Conservation (phyloP, 2,113 vertebrate genomes). For the Neotragus pygmaeus region DNA sequence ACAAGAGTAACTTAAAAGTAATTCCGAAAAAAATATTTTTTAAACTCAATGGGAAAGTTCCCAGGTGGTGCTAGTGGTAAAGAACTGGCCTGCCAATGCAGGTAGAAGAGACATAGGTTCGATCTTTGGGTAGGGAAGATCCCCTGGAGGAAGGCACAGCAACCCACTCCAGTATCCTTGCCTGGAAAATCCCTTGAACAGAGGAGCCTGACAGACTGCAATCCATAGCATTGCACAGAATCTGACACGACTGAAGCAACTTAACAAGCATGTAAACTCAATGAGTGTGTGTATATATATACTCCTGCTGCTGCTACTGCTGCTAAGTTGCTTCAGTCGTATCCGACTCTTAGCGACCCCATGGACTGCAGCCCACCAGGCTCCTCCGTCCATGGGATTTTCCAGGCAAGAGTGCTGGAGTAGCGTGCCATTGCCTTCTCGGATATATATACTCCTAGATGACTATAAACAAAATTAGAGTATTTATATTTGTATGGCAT, state of each 20-base stretch:
- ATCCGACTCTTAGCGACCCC: background rate
- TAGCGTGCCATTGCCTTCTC: background rate
- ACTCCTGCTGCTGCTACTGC: too few species aligned
- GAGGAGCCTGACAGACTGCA: background rate
- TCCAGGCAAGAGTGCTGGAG: background rate
- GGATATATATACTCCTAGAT: background rate
- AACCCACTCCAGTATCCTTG: background rate
- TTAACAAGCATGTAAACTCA: background rate
- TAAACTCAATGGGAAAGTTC: too few species aligned
- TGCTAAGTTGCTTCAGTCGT: too few species aligned
- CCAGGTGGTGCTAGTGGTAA: too few species aligned
- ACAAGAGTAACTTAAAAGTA: too few species aligned
- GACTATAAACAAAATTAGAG: background rate
- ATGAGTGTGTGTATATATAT: background rate
- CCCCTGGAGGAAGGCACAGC: too few species aligned
- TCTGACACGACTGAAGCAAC: fast-evolving
- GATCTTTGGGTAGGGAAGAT: too few species aligned
- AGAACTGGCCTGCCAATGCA: too few species aligned
- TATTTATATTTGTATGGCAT: background rate
- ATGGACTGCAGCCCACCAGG: background rate
- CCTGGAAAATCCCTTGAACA: background rate
- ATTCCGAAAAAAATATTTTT: too few species aligned
- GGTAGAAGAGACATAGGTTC: too few species aligned
- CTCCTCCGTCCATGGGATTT: background rate
- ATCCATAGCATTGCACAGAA: background rate